A percentile compares a stretch with the other conserved stretches of the same genome.
phyloP scores from a whole-genome alignment of 2,888 invertebrate species.

The Andrena hattorfiana region DNA sequence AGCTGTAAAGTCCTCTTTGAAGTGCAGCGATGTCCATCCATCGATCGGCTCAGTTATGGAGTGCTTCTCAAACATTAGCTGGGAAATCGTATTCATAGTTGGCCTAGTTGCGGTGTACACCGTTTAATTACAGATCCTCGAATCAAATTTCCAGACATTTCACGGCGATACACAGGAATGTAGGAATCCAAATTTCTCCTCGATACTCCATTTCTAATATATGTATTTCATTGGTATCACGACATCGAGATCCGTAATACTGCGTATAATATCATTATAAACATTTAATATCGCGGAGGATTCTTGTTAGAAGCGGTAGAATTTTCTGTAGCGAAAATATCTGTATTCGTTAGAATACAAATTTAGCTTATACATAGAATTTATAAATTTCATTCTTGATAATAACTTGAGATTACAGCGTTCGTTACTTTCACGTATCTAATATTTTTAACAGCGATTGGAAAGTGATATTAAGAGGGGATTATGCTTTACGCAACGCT shows the following conservation, averaged over 20 bases:
- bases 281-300: background rate
- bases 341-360: background rate
- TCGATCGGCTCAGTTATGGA: conserved; percentile 48
- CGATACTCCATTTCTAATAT: background rate
- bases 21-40: conserved; percentile 18
- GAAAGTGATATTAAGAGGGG: too few relatives aligned
- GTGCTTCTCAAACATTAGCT: conserved; percentile 50
- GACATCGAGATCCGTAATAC: background rate
- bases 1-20: conserved; percentile 19
- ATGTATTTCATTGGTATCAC: background rate
- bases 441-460: too few relatives aligned
- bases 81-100: conserved; percentile 48
- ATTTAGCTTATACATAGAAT: background rate
- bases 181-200: conserved; percentile 10
- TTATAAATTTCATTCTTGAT: too few relatives aligned
- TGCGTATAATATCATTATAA: background rate
- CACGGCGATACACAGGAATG: conserved; percentile 4
- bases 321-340: background rate
- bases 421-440: too few relatives aligned
- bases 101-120: conserved; percentile 29
- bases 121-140: conserved; percentile 34
- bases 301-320: background rate
- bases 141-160: conserved; percentile 2
- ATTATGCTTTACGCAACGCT: too few relatives aligned
- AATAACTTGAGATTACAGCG: too few relatives aligned